Evolutionary conservation across 2,113 vertebrate species (phyloP).

Genomic region (Eurypyga helias): DNA sequence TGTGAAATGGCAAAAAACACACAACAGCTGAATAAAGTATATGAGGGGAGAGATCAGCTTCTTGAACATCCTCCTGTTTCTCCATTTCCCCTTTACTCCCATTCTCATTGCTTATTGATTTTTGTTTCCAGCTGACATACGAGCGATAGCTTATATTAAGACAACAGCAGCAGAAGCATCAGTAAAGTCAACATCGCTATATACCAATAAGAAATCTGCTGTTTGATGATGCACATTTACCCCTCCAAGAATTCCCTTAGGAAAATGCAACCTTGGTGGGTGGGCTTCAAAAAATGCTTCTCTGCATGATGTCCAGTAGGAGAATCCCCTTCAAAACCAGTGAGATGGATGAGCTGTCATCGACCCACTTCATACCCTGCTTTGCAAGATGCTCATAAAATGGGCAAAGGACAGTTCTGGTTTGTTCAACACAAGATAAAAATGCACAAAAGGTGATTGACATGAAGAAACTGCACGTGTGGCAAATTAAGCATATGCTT

Average conservation of each 20-base stretch:
- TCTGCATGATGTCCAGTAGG: conserved; percentile 4
- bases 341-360: conserved; percentile 38
- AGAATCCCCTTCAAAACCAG: conserved; percentile 49
- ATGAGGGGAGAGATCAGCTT: background rate
- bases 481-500: background rate
- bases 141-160: conserved; percentile 73
- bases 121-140: conserved; percentile 66
- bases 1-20: background rate
- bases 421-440: background rate
- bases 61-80: background rate
- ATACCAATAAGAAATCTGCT: background rate
- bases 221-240: background rate
- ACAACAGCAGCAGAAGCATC: conserved; percentile 63
- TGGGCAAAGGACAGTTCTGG: background rate
- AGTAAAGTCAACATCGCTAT: conserved; percentile 36
- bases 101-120: conserved; percentile 74
- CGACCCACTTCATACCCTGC: background rate
- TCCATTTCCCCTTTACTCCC: conserved; percentile 42
- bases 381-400: background rate
- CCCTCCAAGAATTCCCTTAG: background rate
- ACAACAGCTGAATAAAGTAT: background rate
- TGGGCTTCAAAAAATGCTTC: conserved; percentile 48
- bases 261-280: background rate
- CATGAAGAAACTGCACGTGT: background rate
- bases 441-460: background rate